A percentile compares a stretch with the other conserved stretches of the same genome.
Conservation (phyloP, 2,888 invertebrate genomes). For the Pasiphila rectangulata region DNA sequence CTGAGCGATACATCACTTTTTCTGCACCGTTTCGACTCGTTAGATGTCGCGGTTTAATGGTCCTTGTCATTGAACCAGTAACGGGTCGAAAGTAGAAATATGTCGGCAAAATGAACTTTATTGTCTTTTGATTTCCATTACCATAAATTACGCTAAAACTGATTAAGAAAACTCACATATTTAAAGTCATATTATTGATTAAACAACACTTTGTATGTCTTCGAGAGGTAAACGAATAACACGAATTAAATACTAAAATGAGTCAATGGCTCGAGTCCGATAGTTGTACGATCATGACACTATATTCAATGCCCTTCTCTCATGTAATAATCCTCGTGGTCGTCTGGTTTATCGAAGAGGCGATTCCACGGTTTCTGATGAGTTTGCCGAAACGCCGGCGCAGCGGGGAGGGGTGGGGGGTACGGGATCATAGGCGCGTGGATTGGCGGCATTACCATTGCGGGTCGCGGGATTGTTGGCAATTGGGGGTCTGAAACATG, state of each 20-base stretch:
- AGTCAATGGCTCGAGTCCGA: conserved; percentile 14
- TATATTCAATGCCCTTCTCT: too few species aligned
- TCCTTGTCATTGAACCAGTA: too few species aligned
- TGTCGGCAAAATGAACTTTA: too few species aligned
- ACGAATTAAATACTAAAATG: conserved; percentile 13
- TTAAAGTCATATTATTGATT: conserved; percentile 10
- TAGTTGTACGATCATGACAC: too few species aligned
- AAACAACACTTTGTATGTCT: conserved; percentile 7
- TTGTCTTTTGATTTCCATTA: conserved; percentile 3
- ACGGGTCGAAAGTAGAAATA: too few species aligned
- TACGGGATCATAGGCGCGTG: conserved; percentile 16
- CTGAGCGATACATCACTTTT: too few species aligned
- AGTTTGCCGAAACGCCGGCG: conserved; percentile 11
- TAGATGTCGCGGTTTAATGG: too few species aligned
- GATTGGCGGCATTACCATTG: conserved; percentile 25
- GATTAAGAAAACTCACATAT: conserved; percentile 10
- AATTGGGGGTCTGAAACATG: conserved; percentile 21
- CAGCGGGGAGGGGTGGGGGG: conserved; percentile 19
- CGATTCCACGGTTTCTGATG: conserved; percentile 24
- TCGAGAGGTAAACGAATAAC: background rate
- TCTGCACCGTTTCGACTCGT: too few species aligned
- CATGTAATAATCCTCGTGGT: too few species aligned
- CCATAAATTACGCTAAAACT: conserved; percentile 3
- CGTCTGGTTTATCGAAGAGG: conserved; percentile 18
- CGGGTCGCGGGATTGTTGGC: conserved; percentile 19